Conservation (phyloP, 2,113 vertebrate genomes). For the Actinemys pallida region DNA sequence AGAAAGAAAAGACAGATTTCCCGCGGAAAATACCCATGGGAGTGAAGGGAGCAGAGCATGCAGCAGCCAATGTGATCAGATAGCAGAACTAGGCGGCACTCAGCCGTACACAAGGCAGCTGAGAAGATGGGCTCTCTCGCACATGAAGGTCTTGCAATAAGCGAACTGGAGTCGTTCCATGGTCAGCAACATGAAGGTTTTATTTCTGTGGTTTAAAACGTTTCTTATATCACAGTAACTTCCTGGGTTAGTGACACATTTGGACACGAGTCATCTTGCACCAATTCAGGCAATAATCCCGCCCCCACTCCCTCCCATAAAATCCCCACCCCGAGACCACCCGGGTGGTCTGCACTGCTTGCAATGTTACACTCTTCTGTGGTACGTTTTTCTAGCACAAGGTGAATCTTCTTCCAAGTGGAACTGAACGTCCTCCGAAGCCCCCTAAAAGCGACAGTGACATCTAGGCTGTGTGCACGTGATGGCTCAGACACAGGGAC, state of each 20-base stretch:
- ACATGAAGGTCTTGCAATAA: background rate
- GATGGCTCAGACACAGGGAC: constrained; percentile 42
- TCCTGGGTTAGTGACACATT: constrained; percentile 34
- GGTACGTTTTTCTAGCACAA: constrained; percentile 27
- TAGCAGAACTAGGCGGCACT: background rate
- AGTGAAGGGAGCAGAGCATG: background rate
- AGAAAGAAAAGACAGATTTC: background rate
- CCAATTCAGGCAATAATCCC: background rate
- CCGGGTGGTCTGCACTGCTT: background rate
- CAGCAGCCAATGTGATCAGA: background rate
- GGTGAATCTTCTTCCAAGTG: constrained; percentile 26
- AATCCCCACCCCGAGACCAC: background rate
- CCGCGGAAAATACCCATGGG: background rate
- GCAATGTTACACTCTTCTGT: constrained; percentile 25
- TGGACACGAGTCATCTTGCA: constrained; percentile 38
- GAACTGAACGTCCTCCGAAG: constrained; percentile 16
- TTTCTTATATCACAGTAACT: constrained; percentile 30
- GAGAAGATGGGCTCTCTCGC: rapidly evolving
- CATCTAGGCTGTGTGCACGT: constrained; percentile 51
- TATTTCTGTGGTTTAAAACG: constrained; percentile 63
- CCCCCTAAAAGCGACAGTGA: constrained; percentile 58
- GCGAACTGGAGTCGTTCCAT: background rate
- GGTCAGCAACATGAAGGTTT: constrained; percentile 60
- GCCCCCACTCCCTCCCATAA: constrained; percentile 2
- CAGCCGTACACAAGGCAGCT: background rate